These are phyloP conservation scores for Chrysogorgia sp. DNA, from an alignment of 92 coral and sea anemone species.

Conservation along the genomic window DNA sequence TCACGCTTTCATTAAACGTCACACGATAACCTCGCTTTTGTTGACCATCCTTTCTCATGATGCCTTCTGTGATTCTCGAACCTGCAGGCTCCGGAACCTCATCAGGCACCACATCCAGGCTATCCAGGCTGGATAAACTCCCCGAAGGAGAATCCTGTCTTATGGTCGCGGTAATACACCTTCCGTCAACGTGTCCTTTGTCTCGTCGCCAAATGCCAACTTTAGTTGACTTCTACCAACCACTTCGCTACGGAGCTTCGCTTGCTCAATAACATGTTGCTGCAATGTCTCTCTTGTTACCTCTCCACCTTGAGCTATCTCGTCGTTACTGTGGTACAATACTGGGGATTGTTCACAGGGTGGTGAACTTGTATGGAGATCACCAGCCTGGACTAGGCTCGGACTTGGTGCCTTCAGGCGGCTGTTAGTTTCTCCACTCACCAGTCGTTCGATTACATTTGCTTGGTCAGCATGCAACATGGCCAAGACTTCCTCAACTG, in stretches of 20 bases:
- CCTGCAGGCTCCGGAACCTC: conserved; percentile 23
- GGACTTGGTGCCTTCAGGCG: neutral
- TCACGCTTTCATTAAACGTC: conserved; percentile 90
- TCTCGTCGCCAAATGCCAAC: conserved; percentile 75
- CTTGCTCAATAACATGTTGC: conserved; percentile 66
- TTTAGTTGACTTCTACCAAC: conserved; percentile 81
- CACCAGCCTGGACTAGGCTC: neutral
- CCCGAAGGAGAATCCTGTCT: conserved; percentile 87
- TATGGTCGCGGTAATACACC: conserved; percentile 90
- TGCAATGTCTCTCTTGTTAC: conserved; percentile 21
- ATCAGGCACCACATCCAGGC: conserved; percentile 80
- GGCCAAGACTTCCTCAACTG: conserved; percentile 46
- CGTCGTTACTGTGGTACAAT: neutral
- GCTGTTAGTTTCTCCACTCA: neutral
- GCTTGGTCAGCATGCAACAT: conserved; percentile 36
- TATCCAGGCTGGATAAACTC: conserved; percentile 90
- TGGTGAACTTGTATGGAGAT: neutral
- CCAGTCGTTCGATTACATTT: conserved; percentile 22
- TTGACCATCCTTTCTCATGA: conserved; percentile 66
- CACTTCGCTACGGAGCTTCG: conserved; percentile 80
- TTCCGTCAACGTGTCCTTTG: conserved; percentile 66
- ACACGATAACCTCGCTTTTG: conserved; percentile 72
- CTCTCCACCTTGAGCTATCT: conserved; percentile 1
- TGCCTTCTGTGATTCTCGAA: conserved; percentile 48
- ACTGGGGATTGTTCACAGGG: neutral